These are phyloP conservation scores for Cheiracanthium punctorium DNA, from an alignment of 2,888 invertebrate species.

Conservation along the genomic window DNA sequence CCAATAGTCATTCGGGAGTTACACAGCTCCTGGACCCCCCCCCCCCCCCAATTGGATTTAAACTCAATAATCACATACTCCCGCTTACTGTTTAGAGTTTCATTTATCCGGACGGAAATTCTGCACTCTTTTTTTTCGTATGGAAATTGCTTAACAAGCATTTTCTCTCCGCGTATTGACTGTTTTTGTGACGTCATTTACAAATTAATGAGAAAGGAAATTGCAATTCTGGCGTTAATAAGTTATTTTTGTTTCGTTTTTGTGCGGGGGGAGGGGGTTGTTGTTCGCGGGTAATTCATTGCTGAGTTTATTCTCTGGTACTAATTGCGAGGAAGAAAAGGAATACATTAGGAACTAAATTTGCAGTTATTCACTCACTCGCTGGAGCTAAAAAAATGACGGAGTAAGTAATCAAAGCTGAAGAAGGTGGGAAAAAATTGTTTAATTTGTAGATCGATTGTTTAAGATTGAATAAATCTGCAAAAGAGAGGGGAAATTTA, in stretches of 20 bases:
- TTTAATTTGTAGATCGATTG: too few species aligned
- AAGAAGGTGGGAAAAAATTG: too few species aligned
- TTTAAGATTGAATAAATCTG: too few species aligned
- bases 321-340: neutral
- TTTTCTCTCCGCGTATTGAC: neutral
- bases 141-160: slow-evolving; percentile 6
- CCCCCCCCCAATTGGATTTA: slow-evolving; percentile 58
- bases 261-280: neutral
- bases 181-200: slow-evolving; percentile 20
- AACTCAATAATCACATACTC: slow-evolving; percentile 61
- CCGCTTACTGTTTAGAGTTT: slow-evolving; percentile 64
- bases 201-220: slow-evolving; percentile 10
- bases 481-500: too few species aligned
- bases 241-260: neutral
- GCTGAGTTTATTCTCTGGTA: too few species aligned
- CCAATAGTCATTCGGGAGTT: slow-evolving; percentile 20
- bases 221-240: neutral
- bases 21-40: neutral
- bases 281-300: neutral
- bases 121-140: neutral
- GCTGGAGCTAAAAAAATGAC: too few species aligned
- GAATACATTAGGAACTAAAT: too few species aligned
- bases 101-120: slow-evolving; percentile 46
- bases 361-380: too few species aligned
- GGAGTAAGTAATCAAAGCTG: too few species aligned